Evolutionary conservation across 1,140 invertebrate genomes (phyloP), one percentile per base, ranked within the genome.

Genomic region (Calephelis nemesis): DNA sequence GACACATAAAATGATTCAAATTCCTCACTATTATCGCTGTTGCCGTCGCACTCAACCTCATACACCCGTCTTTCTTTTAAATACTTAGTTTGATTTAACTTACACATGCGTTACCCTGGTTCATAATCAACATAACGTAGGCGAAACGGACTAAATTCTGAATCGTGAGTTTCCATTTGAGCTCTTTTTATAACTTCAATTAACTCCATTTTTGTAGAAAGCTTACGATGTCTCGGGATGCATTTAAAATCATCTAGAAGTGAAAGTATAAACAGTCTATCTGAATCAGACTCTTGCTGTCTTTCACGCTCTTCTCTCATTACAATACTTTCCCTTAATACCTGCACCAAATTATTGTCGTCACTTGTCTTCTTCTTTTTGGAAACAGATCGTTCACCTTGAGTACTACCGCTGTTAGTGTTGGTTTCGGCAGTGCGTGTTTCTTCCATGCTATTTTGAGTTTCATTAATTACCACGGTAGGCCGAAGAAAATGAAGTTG

Each of bases 191-290:
- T 71, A 60, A 52, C 69, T 52, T 67, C 65, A 67, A 63, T 71
- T 62, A 71, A 67, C 65, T 49, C 48, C 6, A 49, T 67, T 71
- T 63, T 71, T 48, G 69, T 67, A 67, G 49, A 67, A 67, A 71
- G 62, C 60, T 71, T 71, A 71, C 65, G 65, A 67, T 67, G 65
- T 68, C 42, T 67, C 50, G 65, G 62, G 62, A 71, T 71, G 47
- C 67, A 63, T 71, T 71, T 66, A 54, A 71, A 71, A 66, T 66
- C 69, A 47, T 66, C 64, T 66, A 70, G 64, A 70, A 70, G 69
- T 47, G 64, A 70, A 62, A 70, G 60, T 30, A 70, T 65, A 70
- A 70, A 70, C 19, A 66, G 47, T 66, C 64, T 70, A 67, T 67
- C 65, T 66, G 65, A 67, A 67, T 67, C 52, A 49, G 48, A 49